Evolutionary conservation across 2,113 vertebrate species (phyloP).

Genomic region (Paratilapia polleni): DNA sequence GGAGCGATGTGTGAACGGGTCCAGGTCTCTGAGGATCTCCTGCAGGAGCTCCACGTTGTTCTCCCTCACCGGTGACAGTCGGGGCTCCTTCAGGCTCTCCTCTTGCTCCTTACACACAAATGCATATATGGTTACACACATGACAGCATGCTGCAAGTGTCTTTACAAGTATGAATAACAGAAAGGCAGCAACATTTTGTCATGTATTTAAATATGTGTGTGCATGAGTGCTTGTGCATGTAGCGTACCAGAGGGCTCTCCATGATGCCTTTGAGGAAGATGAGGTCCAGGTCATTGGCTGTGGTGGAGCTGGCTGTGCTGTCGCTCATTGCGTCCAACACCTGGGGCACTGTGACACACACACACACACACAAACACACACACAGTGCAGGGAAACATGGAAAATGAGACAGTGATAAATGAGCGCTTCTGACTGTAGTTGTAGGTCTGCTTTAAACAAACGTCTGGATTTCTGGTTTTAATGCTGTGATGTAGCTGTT

Average conservation of each 20-base stretch:
- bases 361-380: neutral
- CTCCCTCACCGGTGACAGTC: conserved; percentile 89
- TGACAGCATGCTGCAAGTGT: too few relatives aligned
- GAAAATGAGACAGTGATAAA: conserved; percentile 1
- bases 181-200: neutral
- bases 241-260: conserved; percentile 89
- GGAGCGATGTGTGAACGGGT: conserved; percentile 83
- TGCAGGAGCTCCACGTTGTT: conserved; percentile 94
- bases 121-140: neutral
- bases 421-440: neutral
- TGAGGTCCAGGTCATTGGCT: conserved; percentile 92
- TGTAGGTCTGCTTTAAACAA: neutral
- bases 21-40: conserved; percentile 92
- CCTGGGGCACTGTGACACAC: conserved; percentile 81
- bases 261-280: conserved; percentile 97
- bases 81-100: conserved; percentile 87
- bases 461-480: neutral
- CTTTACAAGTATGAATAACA: neutral
- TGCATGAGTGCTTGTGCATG: neutral
- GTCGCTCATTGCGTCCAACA: conserved; percentile 89
- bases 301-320: conserved; percentile 87
- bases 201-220: neutral
- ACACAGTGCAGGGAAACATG: too few relatives aligned
- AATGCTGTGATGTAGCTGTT: neutral
- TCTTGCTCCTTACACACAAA: conserved; percentile 84